Base-by-base conservation (phyloP, 2,113 vertebrate species). In the Oxyura jamaicensis region DNA sequence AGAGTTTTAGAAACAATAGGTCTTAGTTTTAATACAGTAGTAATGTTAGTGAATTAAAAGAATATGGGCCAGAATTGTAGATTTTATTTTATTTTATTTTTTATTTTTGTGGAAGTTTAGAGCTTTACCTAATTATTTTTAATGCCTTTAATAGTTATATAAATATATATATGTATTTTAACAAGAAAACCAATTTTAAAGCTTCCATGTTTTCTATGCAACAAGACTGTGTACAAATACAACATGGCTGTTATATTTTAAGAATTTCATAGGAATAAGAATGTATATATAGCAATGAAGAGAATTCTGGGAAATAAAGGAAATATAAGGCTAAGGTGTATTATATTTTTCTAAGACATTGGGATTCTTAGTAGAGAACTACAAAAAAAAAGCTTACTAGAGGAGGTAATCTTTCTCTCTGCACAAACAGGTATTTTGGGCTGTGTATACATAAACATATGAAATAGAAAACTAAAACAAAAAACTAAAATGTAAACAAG, bases 401-500 rank as follows among this genome's bases (percentile, higher is more conserved):
- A 44, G 18, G 2, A 42, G 7, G 2, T 42, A 8, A 88, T 26
- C 3, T 73, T 13, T 36, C 12, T 75, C 2, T 29, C 8, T 23
- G 8, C 56, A 44, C 5, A n/a, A 35, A n/a, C 1, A 77, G 22
- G 80, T 59, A 48, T 39, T 71, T 18, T 29, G 2, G 8, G 1
- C 4, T 29, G 2, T 50, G 2, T 13, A 53, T n/a, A 39, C 2
- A 36, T 36, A 56, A 1, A 26, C 44, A 67, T 3, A 19, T n/a
- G 21, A 81, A 74, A 63, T 3, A 83, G 12, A 73, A 93, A 76
- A 60, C 7, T 33, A 41, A 88, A 9, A 25, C 11, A 82, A 13
- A 77, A 77, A 2, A 23, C 5, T 50, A 50, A 23, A 50, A 50
- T 50, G 48, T 21, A 50, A 50, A 50, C 50, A 63, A 74, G 17